Conservation (phyloP, 2,888 invertebrate genomes). For the Plagodis dolabraria region DNA sequence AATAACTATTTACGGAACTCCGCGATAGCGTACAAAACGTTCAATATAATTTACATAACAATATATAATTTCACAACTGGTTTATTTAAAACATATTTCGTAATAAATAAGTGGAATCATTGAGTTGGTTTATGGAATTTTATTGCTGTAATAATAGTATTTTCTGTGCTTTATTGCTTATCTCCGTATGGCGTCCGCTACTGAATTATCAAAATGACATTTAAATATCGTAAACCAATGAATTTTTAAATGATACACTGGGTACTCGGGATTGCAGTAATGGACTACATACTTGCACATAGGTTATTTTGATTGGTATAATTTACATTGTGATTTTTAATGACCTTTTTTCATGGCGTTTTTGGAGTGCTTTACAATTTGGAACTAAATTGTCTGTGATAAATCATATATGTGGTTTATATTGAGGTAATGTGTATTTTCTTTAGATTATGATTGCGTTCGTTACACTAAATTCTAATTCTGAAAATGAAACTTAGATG, state of each 20-base stretch:
- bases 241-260: slow-evolving; percentile 29
- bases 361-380: too few species aligned
- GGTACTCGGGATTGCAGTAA: slow-evolving; percentile 1
- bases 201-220: slow-evolving; percentile 54
- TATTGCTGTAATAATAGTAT: slow-evolving; percentile 39
- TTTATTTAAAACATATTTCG: slow-evolving; percentile 49
- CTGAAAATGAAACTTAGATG: too few species aligned
- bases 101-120: slow-evolving; percentile 51
- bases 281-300: not conserved
- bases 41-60: slow-evolving; percentile 40
- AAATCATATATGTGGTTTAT: too few species aligned
- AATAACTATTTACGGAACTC: slow-evolving; percentile 13
- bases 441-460: too few species aligned
- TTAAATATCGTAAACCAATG: slow-evolving; percentile 44
- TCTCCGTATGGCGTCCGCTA: slow-evolving; percentile 55
- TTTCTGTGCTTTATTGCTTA: slow-evolving; percentile 38
- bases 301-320: too few species aligned
- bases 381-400: too few species aligned
- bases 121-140: slow-evolving; percentile 42
- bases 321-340: not conserved
- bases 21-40: slow-evolving; percentile 25
- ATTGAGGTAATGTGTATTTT: too few species aligned
- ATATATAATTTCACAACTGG: slow-evolving; percentile 39
- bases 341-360: too few species aligned
- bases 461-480: too few species aligned